Evolutionary conservation across 2,113 vertebrate species (phyloP).

Genomic region (Coracopsis vasa): DNA sequence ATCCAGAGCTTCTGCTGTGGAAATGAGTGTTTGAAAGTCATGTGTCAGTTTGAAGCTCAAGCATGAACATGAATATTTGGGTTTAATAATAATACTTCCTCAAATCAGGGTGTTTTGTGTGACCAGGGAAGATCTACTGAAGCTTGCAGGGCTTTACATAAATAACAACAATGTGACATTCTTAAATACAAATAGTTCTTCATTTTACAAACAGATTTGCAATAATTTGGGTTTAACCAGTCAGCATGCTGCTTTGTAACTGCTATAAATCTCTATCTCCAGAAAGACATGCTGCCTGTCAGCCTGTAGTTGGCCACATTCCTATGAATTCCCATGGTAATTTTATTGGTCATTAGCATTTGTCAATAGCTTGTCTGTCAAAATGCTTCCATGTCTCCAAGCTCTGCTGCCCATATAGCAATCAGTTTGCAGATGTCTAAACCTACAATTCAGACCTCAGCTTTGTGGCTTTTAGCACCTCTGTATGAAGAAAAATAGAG

Average conservation of each 20-base stretch:
- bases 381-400: background rate
- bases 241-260: background rate
- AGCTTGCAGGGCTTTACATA: background rate
- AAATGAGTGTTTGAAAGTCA: background rate
- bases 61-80: background rate
- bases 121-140: background rate
- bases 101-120: background rate
- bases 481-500: background rate
- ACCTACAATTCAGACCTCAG: background rate
- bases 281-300: background rate
- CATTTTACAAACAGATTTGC: background rate
- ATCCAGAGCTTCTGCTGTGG: background rate
- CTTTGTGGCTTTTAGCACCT: background rate
- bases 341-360: background rate
- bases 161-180: background rate
- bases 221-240: background rate
- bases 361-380: background rate
- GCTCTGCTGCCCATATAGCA: background rate
- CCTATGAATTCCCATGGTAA: background rate
- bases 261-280: background rate
- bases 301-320: background rate
- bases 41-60: background rate
- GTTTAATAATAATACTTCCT: background rate
- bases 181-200: background rate
- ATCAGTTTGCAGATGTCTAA: background rate